phyloP scores from a whole-genome alignment of 2,888 invertebrate genomes.

The Cremastinae sp. region DNA sequence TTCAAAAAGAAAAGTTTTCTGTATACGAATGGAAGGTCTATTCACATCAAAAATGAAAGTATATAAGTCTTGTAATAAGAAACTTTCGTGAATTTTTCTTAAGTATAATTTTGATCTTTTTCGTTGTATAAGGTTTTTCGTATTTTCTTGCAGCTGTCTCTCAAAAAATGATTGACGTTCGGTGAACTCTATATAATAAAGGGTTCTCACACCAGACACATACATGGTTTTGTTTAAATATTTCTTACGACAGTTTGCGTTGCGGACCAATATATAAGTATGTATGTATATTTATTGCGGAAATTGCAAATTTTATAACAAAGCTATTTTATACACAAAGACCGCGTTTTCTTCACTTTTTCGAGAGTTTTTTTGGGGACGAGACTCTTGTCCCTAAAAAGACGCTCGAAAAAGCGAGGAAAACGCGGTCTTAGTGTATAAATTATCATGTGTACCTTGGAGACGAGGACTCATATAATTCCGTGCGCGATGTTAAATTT shows the following conservation, averaged over 20 bases:
- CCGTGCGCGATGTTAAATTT: too few relatives aligned
- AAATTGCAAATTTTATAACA: too few relatives aligned
- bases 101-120: conserved; percentile 47
- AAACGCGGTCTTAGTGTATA: too few relatives aligned
- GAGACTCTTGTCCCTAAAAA: too few relatives aligned
- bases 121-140: conserved; percentile 12
- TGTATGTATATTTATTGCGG: too few relatives aligned
- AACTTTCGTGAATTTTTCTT: conserved; percentile 28
- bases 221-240: not conserved
- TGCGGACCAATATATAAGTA: not conserved
- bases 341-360: too few relatives aligned
- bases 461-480: too few relatives aligned
- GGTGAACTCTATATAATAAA: conserved; percentile 4
- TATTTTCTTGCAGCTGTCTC: conserved; percentile 35
- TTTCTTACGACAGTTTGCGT: not conserved
- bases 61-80: conserved; percentile 43
- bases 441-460: too few relatives aligned
- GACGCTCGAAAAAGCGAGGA: too few relatives aligned
- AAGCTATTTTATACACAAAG: too few relatives aligned
- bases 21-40: conserved; percentile 13
- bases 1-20: conserved; percentile 13
- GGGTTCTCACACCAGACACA: not conserved
- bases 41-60: conserved; percentile 24
- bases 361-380: too few relatives aligned
- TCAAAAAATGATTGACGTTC: conserved; percentile 28